Conservation (phyloP, 2,888 invertebrate genomes). For the Scaptomyza flava region DNA sequence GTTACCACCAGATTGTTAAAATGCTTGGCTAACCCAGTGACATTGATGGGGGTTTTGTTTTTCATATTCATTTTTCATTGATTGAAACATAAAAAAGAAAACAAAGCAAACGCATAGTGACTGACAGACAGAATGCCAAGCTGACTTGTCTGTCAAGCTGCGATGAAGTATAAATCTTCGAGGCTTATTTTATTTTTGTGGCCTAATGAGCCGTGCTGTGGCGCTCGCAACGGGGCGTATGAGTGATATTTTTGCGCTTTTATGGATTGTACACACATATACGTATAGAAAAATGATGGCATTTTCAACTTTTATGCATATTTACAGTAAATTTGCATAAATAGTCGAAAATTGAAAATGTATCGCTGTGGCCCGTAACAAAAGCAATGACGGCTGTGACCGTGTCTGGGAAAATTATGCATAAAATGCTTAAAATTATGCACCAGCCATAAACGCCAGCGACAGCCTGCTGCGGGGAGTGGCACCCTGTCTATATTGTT, state of each 20-base stretch:
- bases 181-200: slow-evolving; percentile 18
- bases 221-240: slow-evolving; percentile 68
- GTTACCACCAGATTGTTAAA: slow-evolving; percentile 76
- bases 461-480: slow-evolving; percentile 35
- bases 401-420: slow-evolving; percentile 59
- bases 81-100: slow-evolving; percentile 74
- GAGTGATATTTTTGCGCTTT: slow-evolving; percentile 77
- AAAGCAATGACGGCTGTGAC: slow-evolving; percentile 6
- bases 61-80: slow-evolving; percentile 74
- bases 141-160: slow-evolving; percentile 27
- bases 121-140: slow-evolving; percentile 8
- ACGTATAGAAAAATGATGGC: slow-evolving; percentile 59
- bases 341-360: slow-evolving; percentile 79
- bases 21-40: slow-evolving; percentile 58
- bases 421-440: slow-evolving; percentile 60
- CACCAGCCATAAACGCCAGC: slow-evolving; percentile 58
- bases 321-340: slow-evolving; percentile 74
- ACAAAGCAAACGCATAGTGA: slow-evolving; percentile 9
- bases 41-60: slow-evolving; percentile 79
- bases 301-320: slow-evolving; percentile 78
- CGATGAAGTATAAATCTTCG: slow-evolving; percentile 37
- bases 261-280: slow-evolving; percentile 34
- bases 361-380: slow-evolving; percentile 44
- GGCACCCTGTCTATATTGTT: slow-evolving; percentile 31
- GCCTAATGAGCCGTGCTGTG: slow-evolving; percentile 69